Evolutionary conservation across 2,888 invertebrate genomes (phyloP).

Genomic region (Caenorhabditis becei): DNA sequence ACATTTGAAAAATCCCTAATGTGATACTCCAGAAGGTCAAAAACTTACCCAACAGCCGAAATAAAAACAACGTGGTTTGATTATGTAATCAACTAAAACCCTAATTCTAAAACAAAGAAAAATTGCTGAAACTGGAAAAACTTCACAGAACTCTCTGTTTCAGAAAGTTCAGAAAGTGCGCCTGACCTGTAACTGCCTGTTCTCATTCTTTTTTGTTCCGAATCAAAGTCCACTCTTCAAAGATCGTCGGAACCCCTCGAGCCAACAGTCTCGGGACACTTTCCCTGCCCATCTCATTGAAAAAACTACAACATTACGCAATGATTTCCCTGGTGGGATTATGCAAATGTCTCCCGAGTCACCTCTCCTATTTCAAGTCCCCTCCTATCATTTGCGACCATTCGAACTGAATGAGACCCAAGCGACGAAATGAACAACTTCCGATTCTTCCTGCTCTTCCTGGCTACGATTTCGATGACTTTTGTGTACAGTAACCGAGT

Average conservation of each 20-base stretch:
- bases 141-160: too few relatives aligned
- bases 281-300: conserved; percentile 1
- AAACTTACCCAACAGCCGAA: too few relatives aligned
- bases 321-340: background rate
- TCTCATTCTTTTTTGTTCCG: too few relatives aligned
- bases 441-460: conserved; percentile 59
- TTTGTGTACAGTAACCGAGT: conserved; percentile 69
- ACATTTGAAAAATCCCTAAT: too few relatives aligned
- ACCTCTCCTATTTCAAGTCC: background rate
- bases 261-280: background rate
- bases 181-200: too few relatives aligned
- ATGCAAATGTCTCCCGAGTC: conserved; percentile 9
- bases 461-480: conserved; percentile 60
- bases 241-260: too few relatives aligned
- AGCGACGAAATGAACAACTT: conserved; percentile 52
- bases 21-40: too few relatives aligned
- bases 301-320: conserved; percentile 7
- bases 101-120: too few relatives aligned
- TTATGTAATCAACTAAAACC: too few relatives aligned
- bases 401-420: conserved; percentile 18
- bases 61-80: too few relatives aligned
- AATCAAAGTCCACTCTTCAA: background rate
- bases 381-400: background rate
- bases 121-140: too few relatives aligned
- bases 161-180: too few relatives aligned